Percentiles rank a stretch among this genome's conserved stretches.
These are phyloP conservation scores for Chrysolophus pictus DNA, from an alignment of 2,797 vertebrate genomes.

Conservation along the genomic window DNA sequence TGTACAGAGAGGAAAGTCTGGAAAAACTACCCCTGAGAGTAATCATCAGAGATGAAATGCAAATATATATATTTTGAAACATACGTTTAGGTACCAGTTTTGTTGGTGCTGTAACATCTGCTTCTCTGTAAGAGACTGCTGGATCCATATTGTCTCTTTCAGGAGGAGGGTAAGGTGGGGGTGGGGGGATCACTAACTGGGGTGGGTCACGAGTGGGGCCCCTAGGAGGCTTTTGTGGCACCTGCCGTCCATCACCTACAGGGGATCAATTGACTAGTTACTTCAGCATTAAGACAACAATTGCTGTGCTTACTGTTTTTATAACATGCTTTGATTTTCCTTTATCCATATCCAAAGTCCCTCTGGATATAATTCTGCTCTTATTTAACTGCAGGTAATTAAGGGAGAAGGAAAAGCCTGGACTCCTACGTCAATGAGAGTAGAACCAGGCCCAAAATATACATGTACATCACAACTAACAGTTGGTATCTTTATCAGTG, in stretches of 20 bases:
- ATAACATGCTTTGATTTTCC: neutral
- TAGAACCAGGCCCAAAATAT: neutral
- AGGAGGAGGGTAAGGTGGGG: constrained; percentile 83
- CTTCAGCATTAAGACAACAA: constrained; percentile 46
- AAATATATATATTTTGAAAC: constrained; percentile 73
- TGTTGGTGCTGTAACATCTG: constrained; percentile 72
- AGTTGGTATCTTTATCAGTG: neutral
- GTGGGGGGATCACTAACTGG: constrained; percentile 82
- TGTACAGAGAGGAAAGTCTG: constrained; percentile 50
- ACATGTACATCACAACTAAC: neutral
- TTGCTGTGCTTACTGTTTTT: neutral
- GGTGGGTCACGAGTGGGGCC: constrained; percentile 76
- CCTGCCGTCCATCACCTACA: constrained; percentile 82
- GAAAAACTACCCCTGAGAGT: constrained; percentile 45
- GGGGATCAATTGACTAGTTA: constrained; percentile 79
- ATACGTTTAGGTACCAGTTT: constrained; percentile 85
- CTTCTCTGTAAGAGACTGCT: constrained; percentile 69
- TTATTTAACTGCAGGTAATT: neutral
- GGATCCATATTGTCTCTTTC: constrained; percentile 75
- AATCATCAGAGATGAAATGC: constrained; percentile 11
- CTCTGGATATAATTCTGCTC: neutral
- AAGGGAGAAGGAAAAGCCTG: neutral
- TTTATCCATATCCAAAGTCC: neutral
- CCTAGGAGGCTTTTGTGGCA: constrained; percentile 87
- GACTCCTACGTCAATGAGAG: neutral